Conservation (phyloP, 2,113 vertebrate genomes). For the Cyphomyrus plagiostoma region DNA sequence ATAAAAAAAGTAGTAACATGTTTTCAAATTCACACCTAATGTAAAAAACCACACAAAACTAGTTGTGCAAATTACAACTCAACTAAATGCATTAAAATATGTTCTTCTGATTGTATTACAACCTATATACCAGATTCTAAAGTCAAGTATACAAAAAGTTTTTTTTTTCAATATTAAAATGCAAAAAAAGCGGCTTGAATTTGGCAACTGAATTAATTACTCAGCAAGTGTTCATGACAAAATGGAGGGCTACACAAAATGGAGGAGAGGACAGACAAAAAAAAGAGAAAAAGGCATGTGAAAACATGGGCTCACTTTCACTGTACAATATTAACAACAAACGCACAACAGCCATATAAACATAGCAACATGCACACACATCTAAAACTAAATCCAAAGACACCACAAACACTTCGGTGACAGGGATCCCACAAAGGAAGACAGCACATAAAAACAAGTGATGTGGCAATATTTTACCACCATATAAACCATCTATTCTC, state of each 20-base stretch:
- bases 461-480: conserved; percentile 14
- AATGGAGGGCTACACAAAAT: conserved; percentile 22
- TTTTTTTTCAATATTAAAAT: neutral
- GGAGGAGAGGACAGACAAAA: conserved; percentile 26
- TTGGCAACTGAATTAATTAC: conserved; percentile 5
- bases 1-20: neutral
- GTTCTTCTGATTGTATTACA: neutral
- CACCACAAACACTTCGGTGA: neutral
- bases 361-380: neutral
- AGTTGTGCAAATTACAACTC: neutral
- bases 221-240: conserved; percentile 7
- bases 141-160: neutral
- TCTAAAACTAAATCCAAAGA: neutral
- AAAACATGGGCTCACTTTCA: neutral
- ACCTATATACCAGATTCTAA: neutral
- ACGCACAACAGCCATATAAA: conserved; percentile 3
- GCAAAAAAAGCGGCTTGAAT: neutral
- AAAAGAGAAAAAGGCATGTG: conserved; percentile 25
- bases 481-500: neutral
- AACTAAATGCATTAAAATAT: neutral
- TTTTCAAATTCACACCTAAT: neutral
- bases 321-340: neutral
- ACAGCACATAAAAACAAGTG: conserved; percentile 1
- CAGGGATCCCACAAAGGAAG: neutral
- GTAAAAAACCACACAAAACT: neutral